Base-by-base conservation (phyloP, 2,888 invertebrate species). In the Clitarchus hookeri region DNA sequence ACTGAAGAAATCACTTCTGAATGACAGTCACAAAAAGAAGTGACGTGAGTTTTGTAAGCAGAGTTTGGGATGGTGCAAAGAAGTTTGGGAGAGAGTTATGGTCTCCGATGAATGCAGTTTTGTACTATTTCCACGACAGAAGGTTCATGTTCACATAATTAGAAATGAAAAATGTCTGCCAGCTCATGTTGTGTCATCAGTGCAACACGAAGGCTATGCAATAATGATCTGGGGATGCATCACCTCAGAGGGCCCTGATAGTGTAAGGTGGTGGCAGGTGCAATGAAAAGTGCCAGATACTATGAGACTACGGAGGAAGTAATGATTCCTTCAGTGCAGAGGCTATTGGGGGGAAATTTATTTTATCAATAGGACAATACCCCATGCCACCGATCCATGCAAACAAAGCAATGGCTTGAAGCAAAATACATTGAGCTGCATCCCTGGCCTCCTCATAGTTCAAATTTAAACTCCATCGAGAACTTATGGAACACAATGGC, bases 171-270 rank as follows among this genome's bases (percentile, higher is more conserved):
- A 78, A 36, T 77, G 78, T 36, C 84, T 19, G 26, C 78, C 36
- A 23, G 84, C 84, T 12, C 77, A 26, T 54, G 44, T 77, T 19
- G 36, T 23, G 19, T 23, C 77, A 36, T 13, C 84, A 77, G 78
- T 78, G 36, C 84, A 78, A 65, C 19, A 48, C 16, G 84, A 27
- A 36, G 78, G 54, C 44, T 3, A 65, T 65, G 78, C 78, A 54
- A 78, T 84, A 25, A 84, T 84, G 78, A 84, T 84, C 1, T 84
- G 78, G 78, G 84, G 27, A n/a, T 27, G 36, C 44, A 84, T 78
- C 36, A 78, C 84, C 23, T 27, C 84, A 2, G 36, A 84, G 27
- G 84, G 36, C 23, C 36, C 77, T 77, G 44, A 9, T 27, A 84
- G 23, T 26, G 0, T 77, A 78, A 27, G 65, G 44, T 77, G 53